These are phyloP conservation scores for Monopterus albus DNA, from an alignment of 2,113 vertebrate genomes.

Conservation along the genomic window DNA sequence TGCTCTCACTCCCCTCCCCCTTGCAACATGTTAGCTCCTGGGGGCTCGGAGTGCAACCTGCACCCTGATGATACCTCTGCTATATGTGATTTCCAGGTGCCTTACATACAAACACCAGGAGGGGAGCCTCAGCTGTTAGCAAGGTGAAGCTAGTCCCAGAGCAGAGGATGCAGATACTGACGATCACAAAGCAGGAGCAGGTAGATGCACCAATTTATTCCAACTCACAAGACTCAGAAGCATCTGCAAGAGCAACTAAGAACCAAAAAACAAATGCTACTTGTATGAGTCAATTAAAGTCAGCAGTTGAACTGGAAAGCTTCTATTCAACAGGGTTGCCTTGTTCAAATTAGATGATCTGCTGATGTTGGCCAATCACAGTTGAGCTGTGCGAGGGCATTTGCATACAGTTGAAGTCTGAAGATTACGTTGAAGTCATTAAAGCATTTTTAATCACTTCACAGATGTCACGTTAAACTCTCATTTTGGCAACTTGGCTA, in stretches of 20 bases:
- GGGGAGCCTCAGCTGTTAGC: constrained; percentile 67
- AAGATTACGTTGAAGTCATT: too few species aligned
- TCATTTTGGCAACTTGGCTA: too few species aligned
- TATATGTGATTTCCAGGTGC: constrained; percentile 73
- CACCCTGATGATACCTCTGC: constrained; percentile 60
- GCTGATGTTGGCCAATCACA: constrained; percentile 21
- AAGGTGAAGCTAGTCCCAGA: constrained; percentile 51
- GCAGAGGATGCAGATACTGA: constrained; percentile 24
- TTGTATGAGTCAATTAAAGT: background rate
- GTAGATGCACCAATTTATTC: constrained; percentile 41
- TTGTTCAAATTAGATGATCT: constrained; percentile 37
- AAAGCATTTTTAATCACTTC: too few species aligned
- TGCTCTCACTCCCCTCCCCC: background rate
- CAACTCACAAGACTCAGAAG: constrained; percentile 20
- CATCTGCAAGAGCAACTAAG: background rate
- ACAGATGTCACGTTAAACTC: too few species aligned
- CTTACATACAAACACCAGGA: constrained; percentile 60
- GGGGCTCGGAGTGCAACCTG: constrained; percentile 66
- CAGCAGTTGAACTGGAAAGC: constrained; percentile 49
- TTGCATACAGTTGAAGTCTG: too few species aligned
- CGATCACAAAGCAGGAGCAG: constrained; percentile 37
- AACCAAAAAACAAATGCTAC: too few species aligned
- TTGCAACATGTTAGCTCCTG: constrained; percentile 15
- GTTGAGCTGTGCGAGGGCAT: constrained; percentile 16
- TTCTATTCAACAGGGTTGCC: constrained; percentile 46